Conservation (phyloP, 2,797 vertebrate species). For the Podargus strigoides region DNA sequence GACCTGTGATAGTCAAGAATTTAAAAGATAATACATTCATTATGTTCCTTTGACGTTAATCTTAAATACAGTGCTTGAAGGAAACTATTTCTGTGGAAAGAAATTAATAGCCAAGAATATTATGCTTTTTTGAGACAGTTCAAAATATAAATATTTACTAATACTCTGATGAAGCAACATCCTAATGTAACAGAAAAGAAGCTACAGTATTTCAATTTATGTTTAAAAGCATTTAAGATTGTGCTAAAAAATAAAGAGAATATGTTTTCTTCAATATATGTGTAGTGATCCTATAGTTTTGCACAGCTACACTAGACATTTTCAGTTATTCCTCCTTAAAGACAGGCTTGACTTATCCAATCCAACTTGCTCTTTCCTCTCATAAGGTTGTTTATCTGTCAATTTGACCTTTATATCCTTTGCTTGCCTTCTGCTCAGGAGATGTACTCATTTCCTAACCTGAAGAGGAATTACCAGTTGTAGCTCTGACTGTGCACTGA, state of each 20-base stretch:
- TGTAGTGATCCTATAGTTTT: neutral
- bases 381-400: neutral
- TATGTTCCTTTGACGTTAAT: neutral
- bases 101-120: neutral
- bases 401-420: neutral
- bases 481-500: neutral
- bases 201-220: neutral
- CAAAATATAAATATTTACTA: neutral
- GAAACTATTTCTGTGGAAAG: neutral
- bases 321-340: neutral
- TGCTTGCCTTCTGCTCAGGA: neutral
- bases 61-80: neutral
- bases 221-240: neutral
- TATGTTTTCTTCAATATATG: neutral
- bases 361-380: neutral
- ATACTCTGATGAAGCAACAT: neutral
- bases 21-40: neutral
- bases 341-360: neutral
- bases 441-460: neutral
- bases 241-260: neutral
- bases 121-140: neutral
- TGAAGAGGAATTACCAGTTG: neutral
- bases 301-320: neutral
- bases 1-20: neutral
- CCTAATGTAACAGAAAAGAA: neutral